Evolutionary conservation across 2,113 vertebrate species (phyloP), one percentile per base, ranked within the genome.

Genomic region (Lamprotornis superbus): DNA sequence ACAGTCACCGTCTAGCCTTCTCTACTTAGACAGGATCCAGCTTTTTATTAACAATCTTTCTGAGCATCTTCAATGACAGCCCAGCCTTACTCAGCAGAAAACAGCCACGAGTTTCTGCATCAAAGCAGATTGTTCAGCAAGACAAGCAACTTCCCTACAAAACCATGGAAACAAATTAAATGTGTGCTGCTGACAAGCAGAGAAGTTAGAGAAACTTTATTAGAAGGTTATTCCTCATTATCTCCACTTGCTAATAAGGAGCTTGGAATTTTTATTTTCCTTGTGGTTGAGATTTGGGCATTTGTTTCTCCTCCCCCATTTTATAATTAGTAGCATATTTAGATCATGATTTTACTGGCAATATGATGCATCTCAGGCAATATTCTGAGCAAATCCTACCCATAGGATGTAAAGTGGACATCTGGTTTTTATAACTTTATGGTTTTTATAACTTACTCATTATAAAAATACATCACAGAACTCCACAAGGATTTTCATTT

Each of bases 111-210:
- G 16, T 59, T 95, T 73, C 67, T 90, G 86, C 93, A 83, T 56
- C 80, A 73, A 64, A 86, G 91, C 75, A 68, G 68, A 60, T 53
- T 88, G 73, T 90, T 95, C 84, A 89, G 71, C 96, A 86, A 94
- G 78, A 90, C 78, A 63, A 82, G 85, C 90, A 92, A 90, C 49
- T 95, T 90, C 13, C 84, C 94, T 55, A 16, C 52, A 37, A 79
- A 83, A 52, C 69, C 70, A 83, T 40, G 30, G 83, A 59, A 94
- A 87, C 77, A 79, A 93, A 94, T 96, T 83, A 31, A 30, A 83
- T 10, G 40, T 33, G 63, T 75, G 76, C 42, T 70, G 74, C 96
- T 94, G 81, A 84, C 74, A 55, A 59, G 49, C 90, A 89, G 44
- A 31, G 13, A 63, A 68, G 71, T 6, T 39, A 90, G 61, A 30